A percentile compares a stretch with the other conserved stretches of the same genome.
phyloP scores from a whole-genome alignment of 1,140 invertebrate genomes.

The Papilio helenus region DNA sequence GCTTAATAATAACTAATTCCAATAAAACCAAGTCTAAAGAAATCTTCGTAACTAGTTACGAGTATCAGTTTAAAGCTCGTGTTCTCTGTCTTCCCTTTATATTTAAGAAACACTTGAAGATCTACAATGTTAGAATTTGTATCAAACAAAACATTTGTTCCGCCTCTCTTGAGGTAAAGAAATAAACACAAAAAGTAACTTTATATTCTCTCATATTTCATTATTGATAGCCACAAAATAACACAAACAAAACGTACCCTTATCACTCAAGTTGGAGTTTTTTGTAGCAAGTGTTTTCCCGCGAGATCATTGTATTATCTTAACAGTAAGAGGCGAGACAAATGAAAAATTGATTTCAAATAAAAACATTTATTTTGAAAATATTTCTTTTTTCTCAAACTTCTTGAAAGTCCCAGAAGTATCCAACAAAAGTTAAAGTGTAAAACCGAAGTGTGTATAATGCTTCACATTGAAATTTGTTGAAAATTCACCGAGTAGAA shows the following conservation, averaged over 20 bases:
- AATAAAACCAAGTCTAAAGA: background rate
- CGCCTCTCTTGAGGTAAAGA: background rate
- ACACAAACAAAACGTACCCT: slow-evolving; percentile 12
- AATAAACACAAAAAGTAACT: background rate
- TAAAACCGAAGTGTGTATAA: no score
- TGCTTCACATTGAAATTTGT: background rate
- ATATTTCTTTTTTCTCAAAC: background rate
- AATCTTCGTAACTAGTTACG: background rate
- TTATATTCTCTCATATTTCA: slow-evolving; percentile 16
- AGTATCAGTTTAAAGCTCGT: background rate
- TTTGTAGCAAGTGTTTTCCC: slow-evolving; percentile 10
- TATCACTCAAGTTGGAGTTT: slow-evolving; percentile 13
- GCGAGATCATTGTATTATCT: slow-evolving; percentile 14
- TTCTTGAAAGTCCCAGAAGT: no score
- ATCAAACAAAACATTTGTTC: background rate
- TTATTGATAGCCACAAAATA: slow-evolving; percentile 4
- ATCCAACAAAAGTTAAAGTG: no score
- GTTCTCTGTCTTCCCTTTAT: background rate
- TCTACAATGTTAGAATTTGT: background rate
- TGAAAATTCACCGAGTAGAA: background rate
- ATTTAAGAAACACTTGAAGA: no score
- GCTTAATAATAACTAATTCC: background rate
- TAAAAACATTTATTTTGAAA: slow-evolving; percentile 10
- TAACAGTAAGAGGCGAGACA: background rate
- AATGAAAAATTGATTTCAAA: slow-evolving; percentile 10